phyloP scores from a whole-genome alignment of 1,140 invertebrate species.

The Halotydeus destructor region DNA sequence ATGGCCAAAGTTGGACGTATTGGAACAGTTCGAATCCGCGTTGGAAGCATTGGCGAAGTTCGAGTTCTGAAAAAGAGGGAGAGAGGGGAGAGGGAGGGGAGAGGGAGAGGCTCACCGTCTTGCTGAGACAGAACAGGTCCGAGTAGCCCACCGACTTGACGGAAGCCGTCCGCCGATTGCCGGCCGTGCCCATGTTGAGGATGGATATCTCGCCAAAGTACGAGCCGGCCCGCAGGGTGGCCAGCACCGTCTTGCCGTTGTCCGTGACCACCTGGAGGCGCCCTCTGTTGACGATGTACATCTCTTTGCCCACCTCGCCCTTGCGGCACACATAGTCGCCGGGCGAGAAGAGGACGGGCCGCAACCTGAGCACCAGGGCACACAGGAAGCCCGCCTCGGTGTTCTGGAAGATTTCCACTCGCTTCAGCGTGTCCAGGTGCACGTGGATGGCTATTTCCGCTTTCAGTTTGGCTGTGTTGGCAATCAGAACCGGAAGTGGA shows the following conservation, averaged over 20 bases:
- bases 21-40: too few relatives aligned
- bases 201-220: slow-evolving; percentile 99
- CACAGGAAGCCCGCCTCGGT: slow-evolving; percentile 95
- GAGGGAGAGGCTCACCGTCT: slow-evolving; percentile 54
- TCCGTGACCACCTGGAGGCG: slow-evolving; percentile 80
- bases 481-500: slow-evolving; percentile 4
- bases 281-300: slow-evolving; percentile 96
- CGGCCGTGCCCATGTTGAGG: slow-evolving; percentile 90
- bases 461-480: slow-evolving; percentile 68
- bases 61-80: too few relatives aligned
- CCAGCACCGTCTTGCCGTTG: slow-evolving; percentile 87
- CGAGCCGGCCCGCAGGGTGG: slow-evolving; percentile 84
- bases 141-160: slow-evolving; percentile 94
- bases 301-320: slow-evolving; percentile 95
- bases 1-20: too few relatives aligned
- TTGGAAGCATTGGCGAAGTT: too few relatives aligned
- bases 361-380: slow-evolving; percentile 74
- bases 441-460: slow-evolving; percentile 98
- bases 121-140: slow-evolving; percentile 91
- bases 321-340: slow-evolving; percentile 97
- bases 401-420: slow-evolving; percentile 97
- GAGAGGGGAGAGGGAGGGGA: too few relatives aligned
- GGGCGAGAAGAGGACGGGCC: slow-evolving; percentile 89
- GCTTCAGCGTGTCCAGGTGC: slow-evolving; percentile 86
- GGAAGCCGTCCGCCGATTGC: slow-evolving; percentile 84